Percentiles rank a stretch among this genome's conserved stretches.
Evolutionary conservation across 1,140 invertebrate species (phyloP).

Genomic region (Ectropis grisescens): DNA sequence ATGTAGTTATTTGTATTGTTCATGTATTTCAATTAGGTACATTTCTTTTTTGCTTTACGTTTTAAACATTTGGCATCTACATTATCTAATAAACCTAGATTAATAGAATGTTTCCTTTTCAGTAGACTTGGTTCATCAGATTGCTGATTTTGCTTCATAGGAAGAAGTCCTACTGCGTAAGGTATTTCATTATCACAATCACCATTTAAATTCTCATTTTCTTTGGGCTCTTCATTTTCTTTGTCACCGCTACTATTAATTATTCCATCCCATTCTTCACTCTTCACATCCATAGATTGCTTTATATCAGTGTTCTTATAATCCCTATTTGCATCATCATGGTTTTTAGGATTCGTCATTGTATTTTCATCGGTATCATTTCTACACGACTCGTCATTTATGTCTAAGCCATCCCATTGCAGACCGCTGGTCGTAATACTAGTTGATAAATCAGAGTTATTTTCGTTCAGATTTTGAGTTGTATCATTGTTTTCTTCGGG

Average conservation of each 20-base stretch:
- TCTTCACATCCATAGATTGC: slow-evolving; percentile 9
- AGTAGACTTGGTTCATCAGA: slow-evolving; percentile 25
- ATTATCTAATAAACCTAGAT: slow-evolving; percentile 18
- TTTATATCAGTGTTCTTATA: no score
- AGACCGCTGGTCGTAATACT: slow-evolving; percentile 19
- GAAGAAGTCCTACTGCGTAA: slow-evolving; percentile 47
- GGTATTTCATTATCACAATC: slow-evolving; percentile 43
- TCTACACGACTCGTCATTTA: slow-evolving; percentile 12
- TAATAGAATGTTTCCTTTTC: slow-evolving; percentile 35
- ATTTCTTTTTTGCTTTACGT: slow-evolving; percentile 53
- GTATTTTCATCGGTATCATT: slow-evolving; percentile 8
- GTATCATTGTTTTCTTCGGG: slow-evolving; percentile 2
- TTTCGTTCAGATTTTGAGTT: no score
- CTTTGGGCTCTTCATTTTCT: slow-evolving; percentile 19
- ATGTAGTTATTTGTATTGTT: no score
- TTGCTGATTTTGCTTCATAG: slow-evolving; percentile 34
- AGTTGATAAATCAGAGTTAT: slow-evolving; percentile 14
- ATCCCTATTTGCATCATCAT: no score
- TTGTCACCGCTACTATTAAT: slow-evolving; percentile 19
- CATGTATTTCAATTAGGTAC: no score
- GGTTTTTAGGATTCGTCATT: no score
- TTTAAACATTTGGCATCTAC: slow-evolving; percentile 53
- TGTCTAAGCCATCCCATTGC: slow-evolving; percentile 30
- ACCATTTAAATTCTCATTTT: slow-evolving; percentile 14
- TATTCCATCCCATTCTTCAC: slow-evolving; percentile 15